Base-by-base conservation (phyloP, 2,888 invertebrate species). In the Scaptomyza cyrtandrae region DNA sequence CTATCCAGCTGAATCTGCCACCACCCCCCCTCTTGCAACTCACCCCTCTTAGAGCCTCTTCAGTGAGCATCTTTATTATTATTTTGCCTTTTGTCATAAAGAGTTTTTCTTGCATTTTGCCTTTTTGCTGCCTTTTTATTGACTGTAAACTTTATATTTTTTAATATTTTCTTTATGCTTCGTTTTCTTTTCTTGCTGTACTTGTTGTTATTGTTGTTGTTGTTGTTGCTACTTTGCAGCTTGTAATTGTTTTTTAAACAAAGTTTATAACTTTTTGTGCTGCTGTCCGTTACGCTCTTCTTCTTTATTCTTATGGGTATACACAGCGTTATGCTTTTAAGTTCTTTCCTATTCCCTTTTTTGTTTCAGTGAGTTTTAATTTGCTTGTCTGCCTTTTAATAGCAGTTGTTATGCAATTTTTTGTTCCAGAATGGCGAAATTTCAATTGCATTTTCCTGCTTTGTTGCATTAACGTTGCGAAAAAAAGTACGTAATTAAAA, bases 321-420 rank as follows among this genome's bases (percentile, higher is more conserved):
- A 58, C 41, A 19, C 7, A 9, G 13, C 46, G 53, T 75, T 50
- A 19, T 19, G 19, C 31, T 33, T 44, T 31, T 19, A 33, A 35
- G 50, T 24, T 33, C 13, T 43, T 19, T 27, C 37, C 19, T 39
- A 31, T 45, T 41, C 24, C 41, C 41, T 56, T 45, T 61, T 31
- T 29, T 35, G 29, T 63, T 60, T 60, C 64, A 56, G 31, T 6
- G 50, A 88, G 70, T 88, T 83, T 88, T 83, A 83, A 83, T 88
- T 83, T 83, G 88, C 80, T 76, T 88, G 88, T 86, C 78, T 86
- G 86, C 80, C 74, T 80, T 82, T 86, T 88, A 86, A 83, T 88
- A 83, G 77, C 80, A 66, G 76, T 80, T 83, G 80, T 86, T 86
- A 76, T 88, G 84, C 76, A 72, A 60, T 78, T 81, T 77, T 76